Evolutionary conservation across 2,888 invertebrate species (phyloP).

Genomic region (Lepetodrilus schrolli): DNA sequence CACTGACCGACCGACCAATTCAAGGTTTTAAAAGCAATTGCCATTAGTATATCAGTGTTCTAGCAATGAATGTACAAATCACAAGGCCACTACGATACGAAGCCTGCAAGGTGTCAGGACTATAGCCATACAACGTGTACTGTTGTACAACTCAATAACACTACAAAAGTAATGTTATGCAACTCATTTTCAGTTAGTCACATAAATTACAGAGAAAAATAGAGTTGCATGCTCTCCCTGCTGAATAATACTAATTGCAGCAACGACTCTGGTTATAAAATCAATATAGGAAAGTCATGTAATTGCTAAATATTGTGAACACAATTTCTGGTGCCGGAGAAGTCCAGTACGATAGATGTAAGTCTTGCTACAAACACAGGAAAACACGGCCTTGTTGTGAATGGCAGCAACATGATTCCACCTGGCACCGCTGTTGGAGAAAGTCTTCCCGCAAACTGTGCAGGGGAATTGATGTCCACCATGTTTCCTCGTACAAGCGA

Average conservation of each 20-base stretch:
- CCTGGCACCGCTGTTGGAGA: neutral
- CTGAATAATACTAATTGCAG: too few relatives aligned
- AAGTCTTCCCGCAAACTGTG: neutral
- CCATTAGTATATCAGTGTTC: too few relatives aligned
- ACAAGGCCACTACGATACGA: too few relatives aligned
- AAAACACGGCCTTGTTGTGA: neutral
- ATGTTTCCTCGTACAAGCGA: too few relatives aligned
- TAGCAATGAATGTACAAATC: too few relatives aligned
- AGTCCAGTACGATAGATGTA: conserved; percentile 8
- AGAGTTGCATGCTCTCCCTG: too few relatives aligned
- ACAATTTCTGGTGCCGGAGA: neutral
- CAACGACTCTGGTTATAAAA: neutral
- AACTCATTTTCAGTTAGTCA: neutral
- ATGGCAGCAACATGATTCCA: conserved; percentile 16
- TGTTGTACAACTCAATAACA: neutral
- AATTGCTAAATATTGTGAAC: neutral
- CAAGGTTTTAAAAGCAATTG: too few relatives aligned
- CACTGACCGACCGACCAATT: too few relatives aligned
- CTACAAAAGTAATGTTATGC: neutral
- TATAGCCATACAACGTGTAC: too few relatives aligned
- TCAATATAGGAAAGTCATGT: neutral
- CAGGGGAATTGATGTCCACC: neutral
- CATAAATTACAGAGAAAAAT: neutral
- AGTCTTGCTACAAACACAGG: conserved; percentile 2
- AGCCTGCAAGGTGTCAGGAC: too few relatives aligned